These are phyloP conservation scores for Sinocyclocheilus anshuiensis DNA, from an alignment of 2,113 vertebrate species.

Conservation along the genomic window DNA sequence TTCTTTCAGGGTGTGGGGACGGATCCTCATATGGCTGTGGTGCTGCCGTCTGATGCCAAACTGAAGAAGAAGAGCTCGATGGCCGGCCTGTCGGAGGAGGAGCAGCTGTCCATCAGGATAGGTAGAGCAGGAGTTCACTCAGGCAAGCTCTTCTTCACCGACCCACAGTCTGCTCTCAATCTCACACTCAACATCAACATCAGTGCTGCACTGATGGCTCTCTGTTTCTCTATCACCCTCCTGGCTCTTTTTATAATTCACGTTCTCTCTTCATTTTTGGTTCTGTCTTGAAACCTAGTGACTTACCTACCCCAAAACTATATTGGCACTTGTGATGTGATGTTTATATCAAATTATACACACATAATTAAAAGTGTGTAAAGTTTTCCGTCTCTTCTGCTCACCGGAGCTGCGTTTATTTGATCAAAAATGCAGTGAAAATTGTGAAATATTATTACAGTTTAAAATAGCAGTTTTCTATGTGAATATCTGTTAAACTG, in stretches of 20 bases:
- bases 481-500: too few relatives aligned
- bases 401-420: too few relatives aligned
- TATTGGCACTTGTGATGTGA: too few relatives aligned
- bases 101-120: slow-evolving; percentile 86
- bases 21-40: slow-evolving; percentile 78
- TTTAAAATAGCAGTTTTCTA: too few relatives aligned
- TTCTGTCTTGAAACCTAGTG: not conserved
- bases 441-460: too few relatives aligned
- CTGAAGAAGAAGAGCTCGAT: slow-evolving; percentile 53
- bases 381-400: too few relatives aligned
- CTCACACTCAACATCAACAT: not conserved
- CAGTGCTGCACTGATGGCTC: slow-evolving; percentile 54
- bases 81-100: slow-evolving; percentile 42
- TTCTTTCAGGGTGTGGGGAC: slow-evolving; percentile 76
- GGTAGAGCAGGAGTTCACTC: slow-evolving; percentile 85
- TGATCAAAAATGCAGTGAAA: too few relatives aligned
- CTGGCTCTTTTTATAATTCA: too few relatives aligned
- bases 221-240: not conserved
- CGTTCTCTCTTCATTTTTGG: not conserved
- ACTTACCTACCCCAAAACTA: too few relatives aligned
- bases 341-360: too few relatives aligned
- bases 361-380: too few relatives aligned
- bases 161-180: slow-evolving; percentile 63
- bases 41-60: slow-evolving; percentile 71
- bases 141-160: slow-evolving; percentile 91